These are phyloP conservation scores for Lepeophtheirus nordmannii DNA, from an alignment of 2,888 invertebrate genomes.

Conservation along the genomic window DNA sequence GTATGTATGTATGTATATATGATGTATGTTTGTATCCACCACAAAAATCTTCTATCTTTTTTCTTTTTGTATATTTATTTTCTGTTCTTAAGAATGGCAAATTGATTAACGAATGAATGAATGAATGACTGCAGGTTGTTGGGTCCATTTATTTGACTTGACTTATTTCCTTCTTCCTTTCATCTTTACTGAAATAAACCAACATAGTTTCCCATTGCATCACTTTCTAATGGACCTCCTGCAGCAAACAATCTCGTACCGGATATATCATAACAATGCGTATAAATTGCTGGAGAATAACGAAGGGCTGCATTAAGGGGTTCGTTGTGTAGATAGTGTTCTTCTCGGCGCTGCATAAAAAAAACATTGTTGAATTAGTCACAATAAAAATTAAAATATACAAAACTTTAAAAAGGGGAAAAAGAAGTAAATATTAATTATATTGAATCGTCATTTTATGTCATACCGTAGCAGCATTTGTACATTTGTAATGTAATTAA, in stretches of 20 bases:
- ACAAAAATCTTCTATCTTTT: too few species aligned
- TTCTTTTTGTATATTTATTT: too few species aligned
- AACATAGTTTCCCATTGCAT: constrained; percentile 21
- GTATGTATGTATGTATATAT: too few species aligned
- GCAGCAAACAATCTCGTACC: constrained; percentile 84
- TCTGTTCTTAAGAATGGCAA: too few species aligned
- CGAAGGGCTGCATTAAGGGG: constrained; percentile 45
- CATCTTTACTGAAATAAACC: constrained; percentile 5
- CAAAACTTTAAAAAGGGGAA: neutral
- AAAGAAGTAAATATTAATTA: neutral
- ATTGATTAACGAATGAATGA: too few species aligned
- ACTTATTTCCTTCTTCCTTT: neutral
- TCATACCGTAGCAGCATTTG: too few species aligned
- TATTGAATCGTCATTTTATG: neutral
- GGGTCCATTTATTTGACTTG: too few species aligned
- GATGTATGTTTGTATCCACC: too few species aligned
- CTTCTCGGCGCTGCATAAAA: constrained; percentile 54
- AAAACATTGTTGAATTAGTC: neutral
- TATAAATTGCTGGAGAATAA: constrained; percentile 85
- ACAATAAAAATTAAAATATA: neutral
- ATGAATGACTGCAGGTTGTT: too few species aligned
- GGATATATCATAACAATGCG: constrained; percentile 83
- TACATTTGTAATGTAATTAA: too few species aligned
- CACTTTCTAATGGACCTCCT: constrained; percentile 68
- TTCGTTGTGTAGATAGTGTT: constrained; percentile 66